A percentile compares a stretch with the other conserved stretches of the same genome.
Conservation (phyloP, 2,113 vertebrate species). For the Quiscalus mexicanus region DNA sequence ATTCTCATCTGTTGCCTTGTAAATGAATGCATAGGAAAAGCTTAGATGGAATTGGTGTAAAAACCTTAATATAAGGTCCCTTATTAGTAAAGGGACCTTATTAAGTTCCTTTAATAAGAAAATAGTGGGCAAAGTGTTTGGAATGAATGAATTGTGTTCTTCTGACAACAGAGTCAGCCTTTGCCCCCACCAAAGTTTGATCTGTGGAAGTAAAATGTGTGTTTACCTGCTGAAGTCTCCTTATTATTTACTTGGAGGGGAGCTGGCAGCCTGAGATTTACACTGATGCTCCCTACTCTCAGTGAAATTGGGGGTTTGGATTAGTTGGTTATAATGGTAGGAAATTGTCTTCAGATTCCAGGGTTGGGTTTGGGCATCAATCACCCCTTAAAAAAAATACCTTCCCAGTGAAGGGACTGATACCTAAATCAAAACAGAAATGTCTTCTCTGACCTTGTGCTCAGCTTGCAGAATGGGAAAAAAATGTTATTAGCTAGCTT, state of each 20-base stretch:
- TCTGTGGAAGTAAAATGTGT: background rate
- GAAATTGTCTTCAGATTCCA: background rate
- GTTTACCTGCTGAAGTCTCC: background rate
- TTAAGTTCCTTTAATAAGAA: background rate
- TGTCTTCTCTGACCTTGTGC: background rate
- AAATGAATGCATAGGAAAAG: background rate
- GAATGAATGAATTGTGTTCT: background rate
- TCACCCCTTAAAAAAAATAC: background rate
- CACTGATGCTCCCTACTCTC: fast-evolving
- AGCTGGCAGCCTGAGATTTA: background rate
- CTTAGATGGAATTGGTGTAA: background rate
- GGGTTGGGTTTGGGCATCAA: background rate
- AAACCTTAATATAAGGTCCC: background rate
- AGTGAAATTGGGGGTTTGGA: fast-evolving
- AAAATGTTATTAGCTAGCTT: background rate
- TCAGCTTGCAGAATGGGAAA: background rate
- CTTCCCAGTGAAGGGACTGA: background rate
- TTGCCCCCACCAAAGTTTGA: background rate
- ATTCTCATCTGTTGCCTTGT: background rate
- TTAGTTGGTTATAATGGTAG: background rate
- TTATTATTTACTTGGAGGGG: background rate
- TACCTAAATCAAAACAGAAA: background rate
- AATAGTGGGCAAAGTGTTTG: background rate
- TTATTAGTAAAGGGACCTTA: too few relatives aligned
- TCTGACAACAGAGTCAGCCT: background rate